Conservation (phyloP, 2,888 invertebrate species). For the Lycaena phlaeas region DNA sequence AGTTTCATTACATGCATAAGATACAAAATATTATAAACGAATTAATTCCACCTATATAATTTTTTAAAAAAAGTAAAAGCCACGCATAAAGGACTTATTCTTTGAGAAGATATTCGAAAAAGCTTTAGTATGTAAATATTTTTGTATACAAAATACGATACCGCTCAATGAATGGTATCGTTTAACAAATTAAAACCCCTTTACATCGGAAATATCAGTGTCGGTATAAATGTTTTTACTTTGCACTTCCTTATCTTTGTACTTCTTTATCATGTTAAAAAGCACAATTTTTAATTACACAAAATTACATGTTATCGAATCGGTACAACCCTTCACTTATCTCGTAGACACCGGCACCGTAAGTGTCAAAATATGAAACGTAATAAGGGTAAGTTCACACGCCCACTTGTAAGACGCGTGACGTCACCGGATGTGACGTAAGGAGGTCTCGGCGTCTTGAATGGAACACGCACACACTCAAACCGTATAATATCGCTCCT, state of each 20-base stretch:
- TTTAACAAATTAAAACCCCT: neutral
- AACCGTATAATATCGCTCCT: conserved; percentile 22
- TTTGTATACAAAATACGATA: neutral
- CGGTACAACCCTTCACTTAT: conserved; percentile 44
- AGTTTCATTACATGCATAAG: no score
- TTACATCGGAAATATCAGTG: conserved; percentile 21
- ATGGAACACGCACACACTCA: conserved; percentile 50
- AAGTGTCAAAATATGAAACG: conserved; percentile 50
- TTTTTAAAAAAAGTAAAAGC: no score
- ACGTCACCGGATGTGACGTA: conserved; percentile 62
- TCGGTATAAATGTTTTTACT: neutral
- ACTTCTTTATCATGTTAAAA: conserved; percentile 19
- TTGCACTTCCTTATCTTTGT: conserved; percentile 7
- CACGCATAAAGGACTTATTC: no score
- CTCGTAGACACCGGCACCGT: conserved; percentile 30
- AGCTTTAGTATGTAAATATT: neutral
- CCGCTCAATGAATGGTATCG: neutral
- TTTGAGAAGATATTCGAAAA: no score
- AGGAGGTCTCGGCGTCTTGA: conserved; percentile 48
- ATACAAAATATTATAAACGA: no score
- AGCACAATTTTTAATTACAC: conserved; percentile 16
- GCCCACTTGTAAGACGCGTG: conserved; percentile 57
- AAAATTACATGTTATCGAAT: conserved; percentile 38
- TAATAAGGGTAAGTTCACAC: conserved; percentile 49
- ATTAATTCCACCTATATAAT: no score